Evolutionary conservation across 1,140 invertebrate species (phyloP), one percentile per base, ranked within the genome.

Genomic region (Pseudomyrmex dendroicus): DNA sequence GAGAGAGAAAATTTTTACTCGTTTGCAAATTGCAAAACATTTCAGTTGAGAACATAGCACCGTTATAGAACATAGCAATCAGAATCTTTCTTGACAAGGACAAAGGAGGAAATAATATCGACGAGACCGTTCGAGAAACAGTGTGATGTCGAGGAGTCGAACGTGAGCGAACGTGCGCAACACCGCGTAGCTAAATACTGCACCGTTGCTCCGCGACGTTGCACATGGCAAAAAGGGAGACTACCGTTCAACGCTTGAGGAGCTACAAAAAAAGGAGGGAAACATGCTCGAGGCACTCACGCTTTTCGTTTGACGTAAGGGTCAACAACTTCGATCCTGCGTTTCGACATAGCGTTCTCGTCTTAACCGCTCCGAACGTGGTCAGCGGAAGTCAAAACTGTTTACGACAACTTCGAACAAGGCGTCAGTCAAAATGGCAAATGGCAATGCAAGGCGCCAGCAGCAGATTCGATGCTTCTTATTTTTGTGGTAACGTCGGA

Each of bases 251-350:
- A 22, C 20, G 17, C 5, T 5, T 64, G n/a, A 25, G 54, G 5
- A 35, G 0, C 35, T 7, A 25, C 7, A 35, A 35, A 5, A 35
- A 35, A 20, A 17, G 61, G 46, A 57, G 73, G 10, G 50, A 73
- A 72, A 83, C 20, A 44, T 5, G 48, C 9, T 50, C 35, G 15
- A 48, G 74, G 57, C 73, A 95, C 95, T 95, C 92, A 97, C 97
- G 95, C 94, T 94, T 96, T 97, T 91, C 96, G 95, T 90, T 97
- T 97, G 73, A 97, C 95, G 92, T 97, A 97, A 3, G 97, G 97
- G 92, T 98, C 97, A 85, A 97, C 95, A 44, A 97, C 96, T 95
- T 98, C 97, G 90, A 98, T 97, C 91, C 97, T 95, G 85, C 97
- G 95, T 92, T 97, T 98, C 20, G 97, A 97, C 97, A 98, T 98